phyloP scores from a whole-genome alignment of 2,888 invertebrate genomes.

The Amphimallon solstitiale region DNA sequence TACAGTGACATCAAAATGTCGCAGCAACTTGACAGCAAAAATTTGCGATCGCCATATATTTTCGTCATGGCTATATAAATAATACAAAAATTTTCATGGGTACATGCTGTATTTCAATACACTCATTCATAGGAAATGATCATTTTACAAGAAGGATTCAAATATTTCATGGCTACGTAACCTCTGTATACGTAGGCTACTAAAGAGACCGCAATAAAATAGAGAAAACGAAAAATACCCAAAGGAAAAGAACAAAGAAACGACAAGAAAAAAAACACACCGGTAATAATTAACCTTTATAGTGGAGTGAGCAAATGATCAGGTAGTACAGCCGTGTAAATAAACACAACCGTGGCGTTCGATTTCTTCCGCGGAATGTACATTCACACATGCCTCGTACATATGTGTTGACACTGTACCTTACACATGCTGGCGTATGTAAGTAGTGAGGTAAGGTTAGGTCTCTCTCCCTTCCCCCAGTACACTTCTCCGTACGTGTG shows the following conservation, averaged over 20 bases:
- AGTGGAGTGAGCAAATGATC: slow-evolving; percentile 55
- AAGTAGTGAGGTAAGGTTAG: slow-evolving; percentile 61
- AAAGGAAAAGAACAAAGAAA: slow-evolving; percentile 31
- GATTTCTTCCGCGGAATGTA: slow-evolving; percentile 53
- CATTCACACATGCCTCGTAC: slow-evolving; percentile 61
- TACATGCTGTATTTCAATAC: no score
- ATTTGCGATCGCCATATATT: no score
- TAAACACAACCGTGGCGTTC: slow-evolving; percentile 45
- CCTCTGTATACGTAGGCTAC: no score
- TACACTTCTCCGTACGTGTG: slow-evolving; percentile 27
- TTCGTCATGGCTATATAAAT: no score
- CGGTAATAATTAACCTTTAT: slow-evolving; percentile 57
- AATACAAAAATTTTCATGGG: no score
- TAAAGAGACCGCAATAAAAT: no score
- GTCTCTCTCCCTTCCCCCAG: slow-evolving; percentile 50
- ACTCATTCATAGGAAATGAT: no score
- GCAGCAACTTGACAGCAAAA: no score
- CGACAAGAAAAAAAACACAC: background rate
- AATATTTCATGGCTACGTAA: no score
- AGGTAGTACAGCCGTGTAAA: slow-evolving; percentile 48
- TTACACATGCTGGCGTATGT: slow-evolving; percentile 62
- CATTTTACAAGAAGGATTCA: no score
- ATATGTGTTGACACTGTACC: slow-evolving; percentile 63
- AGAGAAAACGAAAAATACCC: no score
- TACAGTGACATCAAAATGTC: no score